phyloP scores from a whole-genome alignment of 2,113 vertebrate genomes.

The Pangasianodon hypophthalmus region DNA sequence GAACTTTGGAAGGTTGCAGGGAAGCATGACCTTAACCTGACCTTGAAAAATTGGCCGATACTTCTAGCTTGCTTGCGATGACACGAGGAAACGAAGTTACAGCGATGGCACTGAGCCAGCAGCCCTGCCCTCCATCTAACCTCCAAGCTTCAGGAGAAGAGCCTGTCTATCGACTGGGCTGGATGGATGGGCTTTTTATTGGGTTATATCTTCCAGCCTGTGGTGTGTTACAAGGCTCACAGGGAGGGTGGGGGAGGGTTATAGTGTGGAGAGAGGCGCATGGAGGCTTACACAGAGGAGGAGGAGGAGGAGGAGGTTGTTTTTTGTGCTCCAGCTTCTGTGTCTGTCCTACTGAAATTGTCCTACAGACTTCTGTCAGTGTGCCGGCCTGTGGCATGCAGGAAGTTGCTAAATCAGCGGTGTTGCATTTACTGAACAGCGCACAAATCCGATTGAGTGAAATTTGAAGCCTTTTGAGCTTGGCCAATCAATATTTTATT shows the following conservation, averaged over 20 bases:
- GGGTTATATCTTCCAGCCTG: slow-evolving; percentile 30
- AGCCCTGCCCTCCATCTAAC: slow-evolving; percentile 34
- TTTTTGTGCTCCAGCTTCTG: background rate
- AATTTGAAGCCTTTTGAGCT: background rate
- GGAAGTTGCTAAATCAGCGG: background rate
- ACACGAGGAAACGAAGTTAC: background rate
- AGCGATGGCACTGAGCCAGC: slow-evolving; percentile 3
- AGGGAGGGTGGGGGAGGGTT: slow-evolving; percentile 5
- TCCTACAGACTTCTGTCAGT: background rate
- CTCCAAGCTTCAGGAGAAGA: slow-evolving; percentile 7
- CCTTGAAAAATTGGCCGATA: background rate
- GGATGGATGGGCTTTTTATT: slow-evolving; percentile 44
- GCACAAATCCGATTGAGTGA: background rate
- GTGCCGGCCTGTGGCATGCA: background rate
- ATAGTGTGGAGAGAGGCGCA: background rate
- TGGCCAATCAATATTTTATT: slow-evolving; percentile 11
- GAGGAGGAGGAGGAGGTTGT: background rate
- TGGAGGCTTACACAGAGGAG: background rate
- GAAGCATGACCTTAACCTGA: background rate
- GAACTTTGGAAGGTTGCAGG: background rate
- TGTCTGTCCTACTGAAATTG: background rate
- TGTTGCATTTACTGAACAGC: slow-evolving; percentile 7
- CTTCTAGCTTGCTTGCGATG: background rate
- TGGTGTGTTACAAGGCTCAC: slow-evolving; percentile 19
- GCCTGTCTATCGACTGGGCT: slow-evolving; percentile 16